Evolutionary conservation across 1,140 invertebrate genomes (phyloP).

Genomic region (Paralvinella palmiformis): DNA sequence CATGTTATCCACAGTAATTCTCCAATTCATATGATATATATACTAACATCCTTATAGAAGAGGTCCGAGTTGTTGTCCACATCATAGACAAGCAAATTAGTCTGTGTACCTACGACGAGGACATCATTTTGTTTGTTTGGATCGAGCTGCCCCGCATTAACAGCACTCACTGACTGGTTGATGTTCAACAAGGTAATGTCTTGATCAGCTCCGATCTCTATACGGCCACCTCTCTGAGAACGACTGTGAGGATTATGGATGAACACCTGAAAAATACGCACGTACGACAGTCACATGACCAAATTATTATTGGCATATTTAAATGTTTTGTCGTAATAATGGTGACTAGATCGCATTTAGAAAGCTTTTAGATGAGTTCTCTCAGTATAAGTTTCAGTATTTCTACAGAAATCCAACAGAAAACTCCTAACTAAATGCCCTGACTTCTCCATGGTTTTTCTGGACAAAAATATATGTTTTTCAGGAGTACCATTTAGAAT

Average conservation of each 20-base stretch:
- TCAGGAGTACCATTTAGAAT: too few relatives aligned
- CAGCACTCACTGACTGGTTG: constrained; percentile 68
- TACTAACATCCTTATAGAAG: constrained; percentile 79
- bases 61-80: constrained; percentile 85
- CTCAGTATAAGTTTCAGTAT: too few relatives aligned
- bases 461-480: too few relatives aligned
- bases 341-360: too few relatives aligned
- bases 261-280: constrained; percentile 66
- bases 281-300: too few relatives aligned
- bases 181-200: constrained; percentile 74
- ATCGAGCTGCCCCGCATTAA: constrained; percentile 63
- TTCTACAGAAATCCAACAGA: too few relatives aligned
- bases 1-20: too few relatives aligned
- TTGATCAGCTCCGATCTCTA: constrained; percentile 55
- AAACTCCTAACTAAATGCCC: too few relatives aligned
- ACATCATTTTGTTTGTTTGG: constrained; percentile 60
- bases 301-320: not conserved
- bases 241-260: constrained; percentile 68
- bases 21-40: not conserved
- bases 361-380: too few relatives aligned
- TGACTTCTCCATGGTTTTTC: too few relatives aligned
- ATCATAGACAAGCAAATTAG: constrained; percentile 83
- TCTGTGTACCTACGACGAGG: constrained; percentile 74
- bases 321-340: too few relatives aligned
- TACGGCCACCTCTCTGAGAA: constrained; percentile 53